Conservation (phyloP, 2,888 invertebrate species). For the Drosophila prostipennis region DNA sequence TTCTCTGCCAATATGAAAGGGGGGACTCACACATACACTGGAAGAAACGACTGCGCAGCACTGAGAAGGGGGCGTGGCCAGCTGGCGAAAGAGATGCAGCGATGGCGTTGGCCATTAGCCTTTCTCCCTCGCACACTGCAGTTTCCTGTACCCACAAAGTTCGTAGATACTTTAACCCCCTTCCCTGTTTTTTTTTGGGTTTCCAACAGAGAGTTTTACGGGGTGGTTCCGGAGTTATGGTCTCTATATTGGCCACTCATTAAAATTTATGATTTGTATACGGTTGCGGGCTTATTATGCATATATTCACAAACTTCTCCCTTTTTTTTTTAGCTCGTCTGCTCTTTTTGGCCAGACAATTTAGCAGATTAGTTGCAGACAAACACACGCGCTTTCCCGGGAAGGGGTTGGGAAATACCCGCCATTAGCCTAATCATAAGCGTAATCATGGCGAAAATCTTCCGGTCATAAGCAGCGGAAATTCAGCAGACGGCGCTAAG, state of each 20-base stretch:
- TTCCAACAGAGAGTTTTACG: conserved; percentile 15
- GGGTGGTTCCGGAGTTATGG: conserved; percentile 36
- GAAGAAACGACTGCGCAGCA: conserved; percentile 43
- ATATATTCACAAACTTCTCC: conserved; percentile 35
- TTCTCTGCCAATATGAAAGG: conserved; percentile 61
- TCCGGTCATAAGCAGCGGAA: conserved; percentile 77
- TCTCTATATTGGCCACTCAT: conserved; percentile 66
- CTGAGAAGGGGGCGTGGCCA: conserved; percentile 32
- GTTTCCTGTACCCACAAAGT: conserved; percentile 18
- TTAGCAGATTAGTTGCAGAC: conserved; percentile 75
- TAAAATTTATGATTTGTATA: conserved; percentile 79
- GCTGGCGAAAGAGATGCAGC: conserved; percentile 25
- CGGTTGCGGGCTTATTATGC: conserved; percentile 73
- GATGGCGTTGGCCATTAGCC: conserved; percentile 4
- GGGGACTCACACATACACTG: conserved; percentile 41
- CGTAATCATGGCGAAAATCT: conserved; percentile 72
- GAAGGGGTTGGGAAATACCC: conserved; percentile 68
- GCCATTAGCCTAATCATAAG: conserved; percentile 72
- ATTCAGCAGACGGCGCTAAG: conserved; percentile 71
- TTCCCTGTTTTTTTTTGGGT: neutral
- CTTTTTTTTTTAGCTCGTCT: conserved; percentile 16
- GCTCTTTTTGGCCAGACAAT: conserved; percentile 60
- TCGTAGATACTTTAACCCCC: conserved; percentile 22
- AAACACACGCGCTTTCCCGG: conserved; percentile 35
- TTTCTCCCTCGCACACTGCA: conserved; percentile 48